phyloP scores from a whole-genome alignment of 2,888 invertebrate genomes.

The Macaria notata region DNA sequence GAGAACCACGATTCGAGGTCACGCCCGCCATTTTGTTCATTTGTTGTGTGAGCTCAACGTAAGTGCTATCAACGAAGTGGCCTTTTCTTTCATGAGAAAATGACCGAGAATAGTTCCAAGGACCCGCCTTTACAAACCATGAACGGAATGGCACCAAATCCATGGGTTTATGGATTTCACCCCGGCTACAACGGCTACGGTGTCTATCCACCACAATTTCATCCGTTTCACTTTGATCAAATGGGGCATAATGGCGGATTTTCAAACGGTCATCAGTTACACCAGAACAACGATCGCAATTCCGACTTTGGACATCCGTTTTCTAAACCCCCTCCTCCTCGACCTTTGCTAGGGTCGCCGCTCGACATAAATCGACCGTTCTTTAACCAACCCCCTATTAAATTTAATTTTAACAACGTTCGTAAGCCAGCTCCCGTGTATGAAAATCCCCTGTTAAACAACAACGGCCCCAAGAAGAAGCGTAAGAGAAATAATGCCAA shows the following conservation, averaged over 20 bases:
- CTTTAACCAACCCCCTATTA: slow-evolving; percentile 71
- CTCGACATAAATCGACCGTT: slow-evolving; percentile 68
- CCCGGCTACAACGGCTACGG: slow-evolving; percentile 68
- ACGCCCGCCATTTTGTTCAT: slow-evolving; percentile 53
- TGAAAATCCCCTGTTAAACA: slow-evolving; percentile 68
- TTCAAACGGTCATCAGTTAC: slow-evolving; percentile 59
- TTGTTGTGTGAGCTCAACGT: slow-evolving; percentile 10
- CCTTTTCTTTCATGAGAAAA: slow-evolving; percentile 29
- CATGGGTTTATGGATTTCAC: slow-evolving; percentile 74
- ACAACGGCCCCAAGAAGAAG: slow-evolving; percentile 87
- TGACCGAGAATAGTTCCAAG: slow-evolving; percentile 69
- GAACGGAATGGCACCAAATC: slow-evolving; percentile 68
- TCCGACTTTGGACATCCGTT: slow-evolving; percentile 57
- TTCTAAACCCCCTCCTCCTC: slow-evolving; percentile 59
- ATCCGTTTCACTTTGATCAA: slow-evolving; percentile 70
- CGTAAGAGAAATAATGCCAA: slow-evolving; percentile 84
- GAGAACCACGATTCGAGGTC: too few species aligned
- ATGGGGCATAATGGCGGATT: slow-evolving; percentile 60
- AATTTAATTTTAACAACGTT: slow-evolving; percentile 71
- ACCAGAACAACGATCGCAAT: slow-evolving; percentile 57
- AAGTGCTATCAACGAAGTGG: too few species aligned
- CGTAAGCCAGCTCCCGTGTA: slow-evolving; percentile 67
- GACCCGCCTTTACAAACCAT: slow-evolving; percentile 75
- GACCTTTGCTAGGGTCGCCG: slow-evolving; percentile 72
- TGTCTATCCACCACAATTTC: slow-evolving; percentile 76